phyloP scores from a whole-genome alignment of 1,140 invertebrate species.

The Nomia melanderi region DNA sequence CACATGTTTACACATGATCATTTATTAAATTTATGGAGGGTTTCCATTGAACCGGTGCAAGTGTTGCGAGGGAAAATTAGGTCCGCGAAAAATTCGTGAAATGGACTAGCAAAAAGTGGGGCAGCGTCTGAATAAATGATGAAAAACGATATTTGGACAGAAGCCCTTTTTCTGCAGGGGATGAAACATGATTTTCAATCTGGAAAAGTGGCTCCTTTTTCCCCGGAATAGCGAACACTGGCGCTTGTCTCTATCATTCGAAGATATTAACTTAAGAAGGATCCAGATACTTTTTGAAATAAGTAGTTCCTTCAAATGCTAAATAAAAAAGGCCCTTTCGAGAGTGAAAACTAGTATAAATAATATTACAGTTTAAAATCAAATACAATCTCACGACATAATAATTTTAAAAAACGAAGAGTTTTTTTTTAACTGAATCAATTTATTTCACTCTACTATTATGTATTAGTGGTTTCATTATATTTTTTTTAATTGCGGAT shows the following conservation, averaged over 20 bases:
- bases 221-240: neutral
- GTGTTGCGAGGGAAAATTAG: neutral
- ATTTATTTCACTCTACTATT: no score
- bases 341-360: no score
- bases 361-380: no score
- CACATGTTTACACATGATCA: no score
- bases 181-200: constrained; percentile 44
- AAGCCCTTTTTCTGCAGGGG: constrained; percentile 13
- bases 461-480: no score
- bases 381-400: no score
- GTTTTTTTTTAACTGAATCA: no score
- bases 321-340: no score
- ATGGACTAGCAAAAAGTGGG: neutral
- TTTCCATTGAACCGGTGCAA: no score
- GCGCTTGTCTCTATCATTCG: constrained; percentile 13
- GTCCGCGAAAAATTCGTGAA: neutral
- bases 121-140: neutral
- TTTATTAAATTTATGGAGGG: no score
- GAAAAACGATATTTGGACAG: constrained; percentile 25
- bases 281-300: neutral
- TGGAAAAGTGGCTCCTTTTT: constrained; percentile 35
- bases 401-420: no score
- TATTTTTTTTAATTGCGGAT: no score
- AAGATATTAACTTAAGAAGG: constrained; percentile 37
- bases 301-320: neutral